These are phyloP conservation scores for Timandra comae DNA, from an alignment of 2,888 invertebrate species.

Conservation along the genomic window DNA sequence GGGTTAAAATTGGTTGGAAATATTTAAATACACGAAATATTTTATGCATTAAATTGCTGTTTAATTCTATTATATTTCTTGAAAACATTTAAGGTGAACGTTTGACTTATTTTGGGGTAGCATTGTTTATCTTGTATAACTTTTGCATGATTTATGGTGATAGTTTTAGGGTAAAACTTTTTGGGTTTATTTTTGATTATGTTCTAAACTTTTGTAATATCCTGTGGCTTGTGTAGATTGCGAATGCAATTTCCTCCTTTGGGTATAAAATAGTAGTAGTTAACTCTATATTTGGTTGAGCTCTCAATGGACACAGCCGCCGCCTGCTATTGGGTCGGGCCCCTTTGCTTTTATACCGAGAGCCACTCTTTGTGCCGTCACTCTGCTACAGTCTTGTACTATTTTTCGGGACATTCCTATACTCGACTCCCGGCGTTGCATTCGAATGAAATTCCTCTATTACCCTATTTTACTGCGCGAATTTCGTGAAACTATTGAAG, in stretches of 20 bases:
- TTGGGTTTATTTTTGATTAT: too few relatives aligned
- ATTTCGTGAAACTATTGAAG: too few relatives aligned
- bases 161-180: too few relatives aligned
- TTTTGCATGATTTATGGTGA: too few relatives aligned
- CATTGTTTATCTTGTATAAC: too few relatives aligned
- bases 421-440: constrained; percentile 3
- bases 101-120: too few relatives aligned
- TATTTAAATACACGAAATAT: constrained; percentile 13
- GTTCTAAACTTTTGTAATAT: too few relatives aligned
- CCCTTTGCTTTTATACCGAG: constrained; percentile 17
- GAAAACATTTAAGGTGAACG: too few relatives aligned
- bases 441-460: constrained; percentile 13
- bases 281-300: too few relatives aligned
- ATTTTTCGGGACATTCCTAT: constrained; percentile 12
- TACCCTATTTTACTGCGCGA: constrained; percentile 11
- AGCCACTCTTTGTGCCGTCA: constrained; percentile 22
- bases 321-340: constrained; percentile 13
- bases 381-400: constrained; percentile 8
- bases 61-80: constrained; percentile 4
- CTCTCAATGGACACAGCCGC: constrained; percentile 10
- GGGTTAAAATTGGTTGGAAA: constrained; percentile 15
- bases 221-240: too few relatives aligned
- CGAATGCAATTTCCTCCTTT: too few relatives aligned
- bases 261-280: too few relatives aligned
- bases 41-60: constrained; percentile 10